A percentile compares a stretch with the other conserved stretches of the same genome.
These are phyloP conservation scores for Euura saliciscinereae DNA, from an alignment of 1,140 invertebrate genomes.

Conservation along the genomic window DNA sequence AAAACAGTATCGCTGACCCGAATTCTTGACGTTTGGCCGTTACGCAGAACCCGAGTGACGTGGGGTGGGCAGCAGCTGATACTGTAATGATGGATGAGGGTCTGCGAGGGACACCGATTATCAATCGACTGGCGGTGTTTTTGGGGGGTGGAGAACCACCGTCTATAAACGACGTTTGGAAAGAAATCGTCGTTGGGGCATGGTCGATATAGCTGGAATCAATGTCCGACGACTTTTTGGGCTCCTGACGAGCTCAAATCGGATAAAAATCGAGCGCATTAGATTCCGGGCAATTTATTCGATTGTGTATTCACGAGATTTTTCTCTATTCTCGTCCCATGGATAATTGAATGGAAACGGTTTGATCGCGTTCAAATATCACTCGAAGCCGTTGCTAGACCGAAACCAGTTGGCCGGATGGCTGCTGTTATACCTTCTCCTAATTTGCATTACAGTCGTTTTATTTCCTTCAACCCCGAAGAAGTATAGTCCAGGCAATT, in stretches of 20 bases:
- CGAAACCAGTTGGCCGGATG: not conserved
- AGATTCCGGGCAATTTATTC: too few relatives aligned
- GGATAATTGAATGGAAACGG: too few relatives aligned
- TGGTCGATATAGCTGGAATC: too few relatives aligned
- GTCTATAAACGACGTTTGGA: constrained; percentile 23
- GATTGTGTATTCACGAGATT: too few relatives aligned
- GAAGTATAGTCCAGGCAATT: too few relatives aligned
- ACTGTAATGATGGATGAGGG: constrained; percentile 35
- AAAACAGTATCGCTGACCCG: not conserved
- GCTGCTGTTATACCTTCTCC: not conserved
- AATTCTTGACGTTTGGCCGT: constrained; percentile 2
- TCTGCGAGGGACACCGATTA: constrained; percentile 31
- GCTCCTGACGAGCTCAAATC: too few relatives aligned
- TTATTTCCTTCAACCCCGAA: constrained; percentile 3
- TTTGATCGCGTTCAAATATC: not conserved
- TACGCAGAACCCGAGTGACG: not conserved
- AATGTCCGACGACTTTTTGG: too few relatives aligned
- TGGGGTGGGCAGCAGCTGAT: constrained; percentile 20
- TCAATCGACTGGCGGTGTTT: constrained; percentile 22
- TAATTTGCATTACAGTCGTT: constrained; percentile 7
- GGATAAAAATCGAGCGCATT: too few relatives aligned
- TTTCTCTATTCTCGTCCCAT: too few relatives aligned
- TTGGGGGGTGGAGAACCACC: constrained; percentile 17
- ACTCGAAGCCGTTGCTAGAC: not conserved
- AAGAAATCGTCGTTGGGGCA: not conserved